A percentile compares a stretch with the other conserved stretches of the same genome.
phyloP scores from a whole-genome alignment of 2,888 invertebrate species.

The Drosophila cracens region DNA sequence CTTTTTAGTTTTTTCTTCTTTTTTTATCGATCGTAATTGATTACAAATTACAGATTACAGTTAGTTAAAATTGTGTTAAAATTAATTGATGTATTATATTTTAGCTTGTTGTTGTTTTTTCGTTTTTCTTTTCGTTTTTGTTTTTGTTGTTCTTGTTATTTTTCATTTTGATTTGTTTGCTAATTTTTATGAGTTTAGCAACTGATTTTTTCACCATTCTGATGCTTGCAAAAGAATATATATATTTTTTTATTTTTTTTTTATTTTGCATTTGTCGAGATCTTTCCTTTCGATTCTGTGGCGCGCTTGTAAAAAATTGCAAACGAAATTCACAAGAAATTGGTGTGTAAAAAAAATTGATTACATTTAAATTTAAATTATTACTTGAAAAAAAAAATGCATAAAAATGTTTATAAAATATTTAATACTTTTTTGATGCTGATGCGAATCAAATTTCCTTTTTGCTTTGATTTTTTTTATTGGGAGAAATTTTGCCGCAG shows the following conservation, averaged over 20 bases:
- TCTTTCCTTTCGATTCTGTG: conserved; percentile 57
- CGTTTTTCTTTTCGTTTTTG: conserved; percentile 9
- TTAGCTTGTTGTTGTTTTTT: conserved; percentile 13
- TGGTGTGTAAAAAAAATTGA: conserved; percentile 26
- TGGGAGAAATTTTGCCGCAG: conserved; percentile 4
- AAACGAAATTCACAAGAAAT: conserved; percentile 34
- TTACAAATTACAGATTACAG: conserved; percentile 59
- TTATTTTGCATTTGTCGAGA: conserved; percentile 62
- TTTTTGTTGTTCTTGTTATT: conserved; percentile 23
- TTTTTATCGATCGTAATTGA: conserved; percentile 50
- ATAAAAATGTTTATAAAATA: conserved; percentile 53
- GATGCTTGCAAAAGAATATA: conserved; percentile 35
- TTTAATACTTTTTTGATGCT: conserved; percentile 69
- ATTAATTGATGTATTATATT: conserved; percentile 35
- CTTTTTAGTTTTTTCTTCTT: conserved; percentile 30
- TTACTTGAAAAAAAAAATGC: conserved; percentile 21
- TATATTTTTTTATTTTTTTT: conserved; percentile 10
- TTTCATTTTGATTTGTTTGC: conserved; percentile 32
- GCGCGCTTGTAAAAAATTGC: conserved; percentile 54
- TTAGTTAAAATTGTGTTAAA: conserved; percentile 64
- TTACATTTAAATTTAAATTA: conserved; percentile 26
- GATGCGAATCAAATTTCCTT: conserved; percentile 28
- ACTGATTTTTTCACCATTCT: conserved; percentile 31
- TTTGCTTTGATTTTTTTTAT: conserved; percentile 12
- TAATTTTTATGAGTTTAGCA: conserved; percentile 38